A percentile compares a stretch with the other conserved stretches of the same genome.
Conservation (phyloP, 2,797 vertebrate species). For the Galaxias olidus region DNA sequence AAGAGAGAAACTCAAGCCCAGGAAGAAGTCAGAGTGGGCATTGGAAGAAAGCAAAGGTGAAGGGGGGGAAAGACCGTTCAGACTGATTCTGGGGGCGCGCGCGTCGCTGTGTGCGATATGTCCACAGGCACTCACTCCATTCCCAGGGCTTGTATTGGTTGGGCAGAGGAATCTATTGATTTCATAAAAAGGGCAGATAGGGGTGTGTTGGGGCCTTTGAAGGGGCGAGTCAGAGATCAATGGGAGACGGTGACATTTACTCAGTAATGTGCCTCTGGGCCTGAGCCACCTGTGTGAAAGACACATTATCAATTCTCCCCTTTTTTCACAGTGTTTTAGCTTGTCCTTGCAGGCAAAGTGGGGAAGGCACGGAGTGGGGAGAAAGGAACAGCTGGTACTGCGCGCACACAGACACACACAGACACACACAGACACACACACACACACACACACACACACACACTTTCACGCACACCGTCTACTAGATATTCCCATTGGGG, state of each 20-base stretch:
- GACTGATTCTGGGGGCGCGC: no score
- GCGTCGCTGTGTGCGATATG: neutral
- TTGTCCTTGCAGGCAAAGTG: neutral
- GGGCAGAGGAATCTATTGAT: slow-evolving; percentile 57
- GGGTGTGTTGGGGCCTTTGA: slow-evolving; percentile 50
- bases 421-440: no score
- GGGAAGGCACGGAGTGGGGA: slow-evolving; percentile 31
- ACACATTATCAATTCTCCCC: slow-evolving; percentile 46
- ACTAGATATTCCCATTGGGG: no score
- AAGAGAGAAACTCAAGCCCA: neutral
- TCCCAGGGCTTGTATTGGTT: slow-evolving; percentile 50
- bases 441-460: neutral
- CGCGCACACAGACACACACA: slow-evolving; percentile 2
- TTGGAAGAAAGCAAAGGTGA: no score
- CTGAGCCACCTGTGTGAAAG: slow-evolving; percentile 54
- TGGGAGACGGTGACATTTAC: slow-evolving; percentile 64
- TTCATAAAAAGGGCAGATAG: slow-evolving; percentile 69
- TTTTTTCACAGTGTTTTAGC: slow-evolving; percentile 6
- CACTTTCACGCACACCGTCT: neutral
- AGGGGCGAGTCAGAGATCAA: slow-evolving; percentile 60
- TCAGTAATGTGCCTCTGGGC: slow-evolving; percentile 51
- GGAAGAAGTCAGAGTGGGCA: no score
- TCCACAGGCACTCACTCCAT: slow-evolving; percentile 10
- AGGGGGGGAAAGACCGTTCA: no score
- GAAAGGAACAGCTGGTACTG: slow-evolving; percentile 18